Base-by-base conservation (phyloP, 2,888 invertebrate species). In the Nomada ruficornis region DNA sequence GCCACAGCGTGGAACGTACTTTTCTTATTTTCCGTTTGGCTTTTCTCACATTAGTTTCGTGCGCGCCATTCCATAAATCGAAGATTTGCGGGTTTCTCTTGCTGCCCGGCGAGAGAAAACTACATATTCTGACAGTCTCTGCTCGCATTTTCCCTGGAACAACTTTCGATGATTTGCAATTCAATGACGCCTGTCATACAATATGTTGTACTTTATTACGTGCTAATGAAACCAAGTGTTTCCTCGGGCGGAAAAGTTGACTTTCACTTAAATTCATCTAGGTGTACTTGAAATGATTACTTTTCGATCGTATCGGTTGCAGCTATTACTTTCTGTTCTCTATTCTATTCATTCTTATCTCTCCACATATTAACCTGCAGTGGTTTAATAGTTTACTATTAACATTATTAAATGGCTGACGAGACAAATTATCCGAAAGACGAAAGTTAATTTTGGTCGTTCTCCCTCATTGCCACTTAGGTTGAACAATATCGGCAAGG, bases 131-230 rank as follows among this genome's bases (percentile, higher is more conserved):
- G 50, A 69, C 72, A 44, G 70, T 75, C 75, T 81, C 73, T 26
- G 44, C 78, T 23, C 59, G 54, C 47, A 26, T 76, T 76, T 70
- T 65, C 69, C 54, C 80, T 50, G 4, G 42, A 60, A 62, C 64
- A 18, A 54, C 69, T 73, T 71, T 73, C 78, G 67, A 60, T 71
- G 62, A 76, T 81, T 82, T 82, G 76, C 77, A 75, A 82, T 72
- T 82, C 74, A 80, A 68, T 63, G 44, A 4, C 57, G n/a, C 13
- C 23, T 59, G 71, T 74, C 82, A 63, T 72, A 79, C 20, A 52
- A 2, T 26, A 23, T 36, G 77, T 60, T 65, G 69, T 44, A 52
- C 57, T 15, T 59, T 36, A 54, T 54, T 26, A 64, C 80, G 65
- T 29, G 80, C 65, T 60, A 79, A 80, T 70, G 80, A 80, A 80